Evolutionary conservation across 2,113 vertebrate species (phyloP), one percentile per base, ranked within the genome.

Genomic region (Colaptes auratus): DNA sequence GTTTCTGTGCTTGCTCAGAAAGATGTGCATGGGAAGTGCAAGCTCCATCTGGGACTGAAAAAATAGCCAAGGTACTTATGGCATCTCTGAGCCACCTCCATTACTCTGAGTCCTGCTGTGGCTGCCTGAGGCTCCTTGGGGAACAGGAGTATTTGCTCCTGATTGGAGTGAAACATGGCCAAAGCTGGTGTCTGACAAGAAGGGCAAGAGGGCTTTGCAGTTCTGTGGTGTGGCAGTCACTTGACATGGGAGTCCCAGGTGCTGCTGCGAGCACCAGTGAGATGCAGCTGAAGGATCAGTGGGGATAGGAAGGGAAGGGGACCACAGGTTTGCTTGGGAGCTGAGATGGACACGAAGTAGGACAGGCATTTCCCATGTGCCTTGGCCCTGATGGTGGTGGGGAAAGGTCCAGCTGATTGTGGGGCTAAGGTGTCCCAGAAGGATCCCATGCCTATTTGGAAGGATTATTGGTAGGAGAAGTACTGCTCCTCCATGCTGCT

Each of bases 401-500:
- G 21, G 24, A 58, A 66, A 19, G 0, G 2, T 48, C 52, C 1
- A 1, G 4, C n/a, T 39, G 35, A 10, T 2, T 59, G 19, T 65
- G 36, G 17, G 58, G 28, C 33, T 28, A 55, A 75, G 59, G n/a
- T 4, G 5, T 70, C 23, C 19, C 36, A 4, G 44, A 4, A 9
- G 24, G 33, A 12, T 74, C 4, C 25, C 50, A 0, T 18, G 25
- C 65, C 13, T 50, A n/a, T 15, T 59, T 1, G 1, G 17, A 15
- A 61, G 50, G 55, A 27, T 56, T 7, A 25, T 35, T 1, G 2
- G 15, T 7, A 42, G 48, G 46, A 76, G 56, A 80, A 74, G 23
- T 3, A 2, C 6, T 0, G 0, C 18, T 92, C 6, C 50, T 27
- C 44, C 0, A 0, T 48, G 52, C 3, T 2, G 0, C 46, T 0